These are phyloP conservation scores for Peucedramus taeniatus DNA, from an alignment of 2,113 vertebrate species.

Conservation along the genomic window DNA sequence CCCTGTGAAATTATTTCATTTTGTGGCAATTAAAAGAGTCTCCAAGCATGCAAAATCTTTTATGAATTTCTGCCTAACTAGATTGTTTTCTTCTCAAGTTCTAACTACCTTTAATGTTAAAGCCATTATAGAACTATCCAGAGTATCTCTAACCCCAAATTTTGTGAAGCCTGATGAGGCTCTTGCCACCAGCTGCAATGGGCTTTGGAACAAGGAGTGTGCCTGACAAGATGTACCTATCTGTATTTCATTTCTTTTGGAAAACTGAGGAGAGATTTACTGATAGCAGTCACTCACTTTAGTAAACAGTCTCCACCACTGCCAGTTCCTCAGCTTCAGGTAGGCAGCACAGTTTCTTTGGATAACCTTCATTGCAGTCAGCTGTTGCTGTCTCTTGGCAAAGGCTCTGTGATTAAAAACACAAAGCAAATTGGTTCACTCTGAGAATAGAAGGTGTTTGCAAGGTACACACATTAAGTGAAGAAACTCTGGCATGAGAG, in stretches of 20 bases:
- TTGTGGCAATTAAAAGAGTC: neutral
- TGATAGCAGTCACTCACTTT: conserved; percentile 73
- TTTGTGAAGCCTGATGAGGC: neutral
- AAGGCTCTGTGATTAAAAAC: conserved; percentile 78
- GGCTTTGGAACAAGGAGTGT: neutral
- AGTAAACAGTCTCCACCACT: conserved; percentile 97
- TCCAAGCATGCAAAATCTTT: neutral
- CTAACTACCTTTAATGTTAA: neutral
- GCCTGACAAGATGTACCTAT: neutral
- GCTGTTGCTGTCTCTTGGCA: conserved; percentile 89
- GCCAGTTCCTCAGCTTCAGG: conserved; percentile 94
- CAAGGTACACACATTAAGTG: neutral
- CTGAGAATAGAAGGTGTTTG: neutral
- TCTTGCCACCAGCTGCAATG: neutral
- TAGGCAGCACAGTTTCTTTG: conserved; percentile 95
- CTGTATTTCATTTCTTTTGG: neutral
- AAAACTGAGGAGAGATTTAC: neutral
- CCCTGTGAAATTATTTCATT: neutral
- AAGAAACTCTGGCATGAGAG: neutral
- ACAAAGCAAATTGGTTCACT: neutral
- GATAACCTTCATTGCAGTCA: conserved; percentile 94
- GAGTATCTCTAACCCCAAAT: neutral
- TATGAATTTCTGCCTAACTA: neutral
- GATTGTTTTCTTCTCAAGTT: neutral
- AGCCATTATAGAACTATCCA: neutral